These are phyloP conservation scores for Bombylius major DNA, from an alignment of 2,888 invertebrate genomes.

Conservation along the genomic window DNA sequence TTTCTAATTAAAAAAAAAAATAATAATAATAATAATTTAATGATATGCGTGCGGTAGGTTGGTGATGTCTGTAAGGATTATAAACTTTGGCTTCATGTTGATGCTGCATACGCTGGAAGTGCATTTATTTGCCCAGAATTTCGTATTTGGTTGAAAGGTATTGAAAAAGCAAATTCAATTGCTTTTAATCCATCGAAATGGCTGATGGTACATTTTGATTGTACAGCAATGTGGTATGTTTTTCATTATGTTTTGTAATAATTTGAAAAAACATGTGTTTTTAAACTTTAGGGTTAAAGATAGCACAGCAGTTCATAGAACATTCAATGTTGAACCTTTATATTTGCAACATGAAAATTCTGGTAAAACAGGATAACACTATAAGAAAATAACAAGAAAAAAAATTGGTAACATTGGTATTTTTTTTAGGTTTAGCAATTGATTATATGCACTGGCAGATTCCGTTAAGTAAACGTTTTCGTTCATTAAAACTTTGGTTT, in stretches of 20 bases:
- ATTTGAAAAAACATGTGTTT: too few relatives aligned
- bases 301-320: slow-evolving; percentile 82
- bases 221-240: slow-evolving; percentile 92
- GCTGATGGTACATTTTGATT: slow-evolving; percentile 98
- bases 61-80: slow-evolving; percentile 59
- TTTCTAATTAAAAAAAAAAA: neutral
- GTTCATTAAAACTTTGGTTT: slow-evolving; percentile 92
- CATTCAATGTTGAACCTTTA: slow-evolving; percentile 95
- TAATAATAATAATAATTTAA: neutral
- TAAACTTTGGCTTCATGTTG: slow-evolving; percentile 89
- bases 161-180: slow-evolving; percentile 86
- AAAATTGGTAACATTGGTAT: neutral
- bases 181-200: slow-evolving; percentile 99
- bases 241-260: too few relatives aligned
- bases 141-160: slow-evolving; percentile 77
- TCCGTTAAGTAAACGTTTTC: slow-evolving; percentile 82
- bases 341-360: slow-evolving; percentile 97
- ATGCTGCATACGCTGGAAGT: slow-evolving; percentile 96
- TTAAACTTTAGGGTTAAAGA: slow-evolving; percentile 56
- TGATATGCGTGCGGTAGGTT: slow-evolving; percentile 37
- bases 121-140: slow-evolving; percentile 94
- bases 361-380: slow-evolving; percentile 41
- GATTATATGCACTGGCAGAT: slow-evolving; percentile 99
- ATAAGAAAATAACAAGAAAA: neutral
- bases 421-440: slow-evolving; percentile 65